Base-by-base conservation (phyloP, 1,140 invertebrate species). In the Lepidostoma basale region DNA sequence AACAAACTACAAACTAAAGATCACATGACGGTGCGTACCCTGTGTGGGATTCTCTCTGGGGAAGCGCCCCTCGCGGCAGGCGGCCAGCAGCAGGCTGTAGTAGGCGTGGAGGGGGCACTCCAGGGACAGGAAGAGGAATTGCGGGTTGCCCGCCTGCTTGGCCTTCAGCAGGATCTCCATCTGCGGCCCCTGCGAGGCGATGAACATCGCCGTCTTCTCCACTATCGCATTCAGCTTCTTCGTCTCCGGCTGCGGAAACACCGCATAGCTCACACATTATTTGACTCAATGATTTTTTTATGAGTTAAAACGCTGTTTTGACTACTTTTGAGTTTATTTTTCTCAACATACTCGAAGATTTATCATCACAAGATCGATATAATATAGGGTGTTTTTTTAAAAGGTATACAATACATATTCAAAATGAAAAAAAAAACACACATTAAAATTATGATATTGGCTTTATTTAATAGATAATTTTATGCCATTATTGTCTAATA, bases 111-210 rank as follows among this genome's bases (percentile, higher is more conserved):
- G 81, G 0, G 83, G 76, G 65, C 93, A 88, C 70, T 94, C 92
- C 78, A 94, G 94, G 39, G 92, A 91, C 16, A 99, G 84, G 81
- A 99, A 99, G 52, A 91, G 85, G 83, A 99, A 99, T 80, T 97
- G 94, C 1, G 89, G 85, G 84, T 99, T 99, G 73, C 91, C 89
- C 0, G 92, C 86, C 79, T 99, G 98, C 81, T 98, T 99, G 6
- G 96, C 93, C 83, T 98, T 98, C 62, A 99, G 90, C 0, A 99
- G 85, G 59, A 99, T 98, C 83, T 99, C 97, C 96, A 99, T 98
- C 83, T 99, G 98, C 26, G 89, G 85, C 0, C 97, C 97, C 79
- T 99, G 96, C 42, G 88, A 85, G 67, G 92, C 91, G 69, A 99
- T 95, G 83, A 99, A 99, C 52, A 89, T 83, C 0, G 97, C 96